Conservation (phyloP, 2,797 vertebrate genomes). For the Chiloscyllium punctatum region DNA sequence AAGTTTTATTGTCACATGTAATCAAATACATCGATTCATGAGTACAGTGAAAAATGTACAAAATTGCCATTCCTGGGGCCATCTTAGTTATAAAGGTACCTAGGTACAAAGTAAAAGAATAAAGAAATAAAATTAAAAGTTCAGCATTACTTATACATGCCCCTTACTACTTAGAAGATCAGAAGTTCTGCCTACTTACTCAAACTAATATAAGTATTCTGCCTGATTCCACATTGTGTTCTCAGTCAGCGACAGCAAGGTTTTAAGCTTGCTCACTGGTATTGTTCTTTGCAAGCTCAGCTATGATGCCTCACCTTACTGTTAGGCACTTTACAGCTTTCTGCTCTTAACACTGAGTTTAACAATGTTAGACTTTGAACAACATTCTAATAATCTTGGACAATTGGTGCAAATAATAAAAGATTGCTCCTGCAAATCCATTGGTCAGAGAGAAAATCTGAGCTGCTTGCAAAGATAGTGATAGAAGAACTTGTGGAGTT, state of each 20-base stretch:
- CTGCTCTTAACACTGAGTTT: background rate
- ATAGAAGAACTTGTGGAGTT: background rate
- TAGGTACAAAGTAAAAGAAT: no score
- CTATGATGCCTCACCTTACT: background rate
- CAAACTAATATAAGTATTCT: no score
- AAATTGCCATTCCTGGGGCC: no score
- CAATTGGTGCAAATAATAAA: background rate
- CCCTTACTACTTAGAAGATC: no score
- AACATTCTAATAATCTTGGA: background rate
- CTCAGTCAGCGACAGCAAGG: background rate
- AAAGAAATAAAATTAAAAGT: no score
- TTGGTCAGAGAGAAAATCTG: background rate
- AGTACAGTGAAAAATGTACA: no score
- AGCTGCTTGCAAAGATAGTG: background rate
- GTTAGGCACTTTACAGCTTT: background rate
- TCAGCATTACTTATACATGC: no score
- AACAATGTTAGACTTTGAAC: background rate
- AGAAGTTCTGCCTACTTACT: no score
- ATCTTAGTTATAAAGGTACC: no score
- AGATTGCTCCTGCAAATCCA: background rate
- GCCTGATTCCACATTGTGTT: background rate
- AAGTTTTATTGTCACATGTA: no score
- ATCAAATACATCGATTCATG: no score
- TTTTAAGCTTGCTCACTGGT: background rate
- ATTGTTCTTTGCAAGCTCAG: background rate